Conservation (phyloP, 1,140 invertebrate genomes). For the Xylocopa sonorina region DNA sequence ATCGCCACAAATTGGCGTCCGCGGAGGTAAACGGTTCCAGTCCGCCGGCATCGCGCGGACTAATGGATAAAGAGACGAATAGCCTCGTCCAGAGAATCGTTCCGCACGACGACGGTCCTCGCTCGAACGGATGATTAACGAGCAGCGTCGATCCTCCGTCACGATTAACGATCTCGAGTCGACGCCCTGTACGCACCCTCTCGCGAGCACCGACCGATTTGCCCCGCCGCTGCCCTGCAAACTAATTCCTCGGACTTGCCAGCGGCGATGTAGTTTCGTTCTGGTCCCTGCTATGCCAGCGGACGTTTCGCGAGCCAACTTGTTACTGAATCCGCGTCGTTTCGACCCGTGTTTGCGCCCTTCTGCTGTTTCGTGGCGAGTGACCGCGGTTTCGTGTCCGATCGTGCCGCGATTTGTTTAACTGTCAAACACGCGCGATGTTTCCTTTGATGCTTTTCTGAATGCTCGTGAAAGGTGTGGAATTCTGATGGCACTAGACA, state of each 20-base stretch:
- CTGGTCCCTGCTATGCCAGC: not conserved
- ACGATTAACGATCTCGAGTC: constrained; percentile 55
- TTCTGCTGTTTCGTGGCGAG: no score
- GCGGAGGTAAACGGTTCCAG: constrained; percentile 7
- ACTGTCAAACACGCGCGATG: no score
- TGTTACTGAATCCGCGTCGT: not conserved
- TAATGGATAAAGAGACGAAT: constrained; percentile 66
- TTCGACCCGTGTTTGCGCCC: no score
- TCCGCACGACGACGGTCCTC: constrained; percentile 41
- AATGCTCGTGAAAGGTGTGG: no score
- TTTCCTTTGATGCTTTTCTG: no score
- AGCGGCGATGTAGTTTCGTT: not conserved
- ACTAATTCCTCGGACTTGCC: constrained; percentile 29
- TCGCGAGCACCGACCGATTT: constrained; percentile 46
- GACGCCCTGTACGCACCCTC: constrained; percentile 42
- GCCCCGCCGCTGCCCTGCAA: constrained; percentile 17
- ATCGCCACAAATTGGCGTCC: not conserved
- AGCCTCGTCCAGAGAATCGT: constrained; percentile 33
- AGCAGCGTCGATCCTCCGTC: constrained; percentile 52
- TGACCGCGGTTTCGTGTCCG: no score
- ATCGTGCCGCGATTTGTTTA: no score
- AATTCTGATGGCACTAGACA: no score
- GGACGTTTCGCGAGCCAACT: not conserved
- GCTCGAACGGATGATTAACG: constrained; percentile 65
- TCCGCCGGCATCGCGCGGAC: constrained; percentile 31